Percentiles rank a stretch among this genome's conserved stretches.
Evolutionary conservation across 2,888 invertebrate species (phyloP).

Genomic region (Smittia aterrima): DNA sequence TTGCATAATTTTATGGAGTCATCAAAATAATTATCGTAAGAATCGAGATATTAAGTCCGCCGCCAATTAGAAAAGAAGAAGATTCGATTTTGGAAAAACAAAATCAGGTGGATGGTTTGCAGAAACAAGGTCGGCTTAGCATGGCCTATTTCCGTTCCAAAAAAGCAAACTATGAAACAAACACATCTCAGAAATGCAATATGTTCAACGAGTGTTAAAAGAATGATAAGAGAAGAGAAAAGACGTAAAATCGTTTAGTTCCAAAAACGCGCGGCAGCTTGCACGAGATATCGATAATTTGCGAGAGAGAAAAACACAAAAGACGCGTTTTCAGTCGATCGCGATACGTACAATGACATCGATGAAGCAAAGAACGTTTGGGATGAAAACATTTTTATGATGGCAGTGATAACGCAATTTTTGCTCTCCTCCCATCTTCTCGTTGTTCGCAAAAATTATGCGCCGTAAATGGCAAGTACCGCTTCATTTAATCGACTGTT

Average conservation of each 20-base stretch:
- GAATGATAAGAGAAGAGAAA: neutral
- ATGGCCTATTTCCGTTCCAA: neutral
- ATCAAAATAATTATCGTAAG: too few relatives aligned
- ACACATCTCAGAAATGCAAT: neutral
- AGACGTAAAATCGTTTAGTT: neutral
- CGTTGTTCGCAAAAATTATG: neutral
- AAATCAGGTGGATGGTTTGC: neutral
- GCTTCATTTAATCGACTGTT: neutral
- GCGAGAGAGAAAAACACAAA: neutral
- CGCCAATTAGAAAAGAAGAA: neutral
- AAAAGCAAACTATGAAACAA: neutral
- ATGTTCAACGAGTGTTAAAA: neutral
- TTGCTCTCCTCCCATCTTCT: neutral
- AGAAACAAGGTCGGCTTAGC: slow-evolving; percentile 1
- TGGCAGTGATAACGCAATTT: neutral
- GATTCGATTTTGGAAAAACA: neutral
- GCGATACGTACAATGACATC: neutral
- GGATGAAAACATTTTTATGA: neutral
- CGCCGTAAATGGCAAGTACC: neutral
- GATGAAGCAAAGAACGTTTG: neutral
- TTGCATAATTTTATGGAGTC: neutral
- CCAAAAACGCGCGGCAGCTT: neutral
- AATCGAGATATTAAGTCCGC: too few relatives aligned
- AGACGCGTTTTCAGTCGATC: neutral
- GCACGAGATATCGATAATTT: neutral